Evolutionary conservation across 2,113 vertebrate species (phyloP).

Genomic region (Alosa alosa): DNA sequence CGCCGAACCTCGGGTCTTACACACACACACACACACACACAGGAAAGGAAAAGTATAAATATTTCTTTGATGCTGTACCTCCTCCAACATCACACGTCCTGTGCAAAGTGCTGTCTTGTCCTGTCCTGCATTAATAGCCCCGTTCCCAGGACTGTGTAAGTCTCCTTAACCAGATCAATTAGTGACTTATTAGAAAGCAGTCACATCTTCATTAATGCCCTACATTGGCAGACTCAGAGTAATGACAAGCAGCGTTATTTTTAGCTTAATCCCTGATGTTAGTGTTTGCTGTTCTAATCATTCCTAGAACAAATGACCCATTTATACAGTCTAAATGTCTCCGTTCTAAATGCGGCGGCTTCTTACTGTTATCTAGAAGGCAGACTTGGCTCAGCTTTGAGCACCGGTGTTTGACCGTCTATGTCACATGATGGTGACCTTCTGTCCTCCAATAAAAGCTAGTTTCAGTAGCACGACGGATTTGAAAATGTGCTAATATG

Average conservation of each 20-base stretch:
- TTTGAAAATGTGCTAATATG: no score
- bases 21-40: slow-evolving; percentile 14
- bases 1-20: no score
- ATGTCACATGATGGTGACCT: background rate
- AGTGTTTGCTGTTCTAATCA: slow-evolving; percentile 22
- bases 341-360: background rate
- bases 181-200: slow-evolving; percentile 30
- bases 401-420: background rate
- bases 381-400: background rate
- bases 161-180: slow-evolving; percentile 38
- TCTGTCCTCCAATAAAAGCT: no score
- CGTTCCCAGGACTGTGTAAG: slow-evolving; percentile 10
- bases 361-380: background rate
- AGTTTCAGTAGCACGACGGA: no score
- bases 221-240: slow-evolving; percentile 19
- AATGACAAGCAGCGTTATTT: slow-evolving; percentile 34
- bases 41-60: background rate
- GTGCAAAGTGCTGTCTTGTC: background rate
- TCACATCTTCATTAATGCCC: slow-evolving; percentile 37
- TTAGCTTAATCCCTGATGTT: slow-evolving; percentile 32
- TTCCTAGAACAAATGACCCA: slow-evolving; percentile 35
- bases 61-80: background rate
- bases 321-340: slow-evolving; percentile 28
- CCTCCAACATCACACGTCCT: background rate
- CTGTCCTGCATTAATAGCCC: background rate